These are phyloP conservation scores for Zenarchopterus dispar DNA, from an alignment of 2,797 vertebrate genomes.

Conservation along the genomic window DNA sequence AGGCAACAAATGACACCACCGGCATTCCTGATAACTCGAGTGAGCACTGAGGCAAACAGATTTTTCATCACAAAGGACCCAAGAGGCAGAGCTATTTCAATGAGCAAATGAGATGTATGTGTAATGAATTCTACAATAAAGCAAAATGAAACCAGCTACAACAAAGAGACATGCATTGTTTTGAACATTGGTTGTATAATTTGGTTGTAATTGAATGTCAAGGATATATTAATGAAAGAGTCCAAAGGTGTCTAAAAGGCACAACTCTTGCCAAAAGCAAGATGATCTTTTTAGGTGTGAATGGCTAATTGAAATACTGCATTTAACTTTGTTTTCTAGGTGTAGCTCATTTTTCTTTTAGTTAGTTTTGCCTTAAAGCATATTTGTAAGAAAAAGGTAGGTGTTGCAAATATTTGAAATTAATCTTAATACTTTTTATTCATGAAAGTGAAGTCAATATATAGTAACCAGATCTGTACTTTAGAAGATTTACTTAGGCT, in stretches of 20 bases:
- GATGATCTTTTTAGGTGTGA: slow-evolving; percentile 34
- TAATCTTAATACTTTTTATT: slow-evolving; percentile 25
- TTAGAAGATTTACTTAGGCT: too few species aligned
- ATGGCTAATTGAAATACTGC: slow-evolving; percentile 39
- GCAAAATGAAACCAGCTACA: slow-evolving; percentile 48
- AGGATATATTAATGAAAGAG: slow-evolving; percentile 61
- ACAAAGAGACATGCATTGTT: slow-evolving; percentile 50
- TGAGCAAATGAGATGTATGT: slow-evolving; percentile 58
- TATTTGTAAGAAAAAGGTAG: slow-evolving; percentile 14
- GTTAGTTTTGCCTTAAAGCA: slow-evolving; percentile 28
- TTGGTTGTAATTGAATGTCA: slow-evolving; percentile 69
- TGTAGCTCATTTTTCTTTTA: not conserved
- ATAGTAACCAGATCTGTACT: slow-evolving; percentile 1
- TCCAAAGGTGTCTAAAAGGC: slow-evolving; percentile 37
- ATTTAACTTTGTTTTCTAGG: slow-evolving; percentile 52
- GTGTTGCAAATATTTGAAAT: slow-evolving; percentile 21
- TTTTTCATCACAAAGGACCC: slow-evolving; percentile 58
- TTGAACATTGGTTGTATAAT: slow-evolving; percentile 63
- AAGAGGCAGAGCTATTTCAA: slow-evolving; percentile 58
- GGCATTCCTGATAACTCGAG: slow-evolving; percentile 62
- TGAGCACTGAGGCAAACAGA: slow-evolving; percentile 61
- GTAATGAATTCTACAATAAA: slow-evolving; percentile 64
- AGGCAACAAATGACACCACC: slow-evolving; percentile 55
- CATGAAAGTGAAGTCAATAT: slow-evolving; percentile 17
- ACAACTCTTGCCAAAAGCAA: slow-evolving; percentile 40